A percentile compares a stretch with the other conserved stretches of the same genome.
Conservation (phyloP, 2,797 vertebrate species). For the Brotogeris chrysoptera region DNA sequence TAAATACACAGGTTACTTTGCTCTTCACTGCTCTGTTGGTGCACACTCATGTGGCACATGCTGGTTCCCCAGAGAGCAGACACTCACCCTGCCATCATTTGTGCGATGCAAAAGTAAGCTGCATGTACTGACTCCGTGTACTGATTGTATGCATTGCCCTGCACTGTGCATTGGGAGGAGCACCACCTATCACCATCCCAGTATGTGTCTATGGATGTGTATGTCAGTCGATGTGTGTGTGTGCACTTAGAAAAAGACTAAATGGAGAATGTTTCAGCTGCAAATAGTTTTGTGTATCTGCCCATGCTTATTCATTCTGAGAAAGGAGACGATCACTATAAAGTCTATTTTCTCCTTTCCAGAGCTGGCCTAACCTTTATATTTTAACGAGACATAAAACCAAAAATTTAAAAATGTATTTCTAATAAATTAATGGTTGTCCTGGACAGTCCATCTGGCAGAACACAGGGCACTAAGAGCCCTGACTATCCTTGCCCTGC, state of each 20-base stretch:
- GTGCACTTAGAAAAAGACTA: not conserved
- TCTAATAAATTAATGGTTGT: not conserved
- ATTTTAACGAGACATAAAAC: not conserved
- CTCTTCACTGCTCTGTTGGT: not conserved
- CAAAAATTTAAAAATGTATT: not conserved
- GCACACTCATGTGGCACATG: not conserved
- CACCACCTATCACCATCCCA: not conserved
- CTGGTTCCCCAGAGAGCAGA: not conserved
- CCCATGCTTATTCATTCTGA: not conserved
- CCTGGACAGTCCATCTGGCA: not conserved
- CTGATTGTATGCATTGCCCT: too few species aligned
- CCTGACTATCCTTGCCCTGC: not conserved
- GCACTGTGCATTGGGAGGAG: not conserved
- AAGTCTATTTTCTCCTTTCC: not conserved
- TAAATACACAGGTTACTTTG: not conserved
- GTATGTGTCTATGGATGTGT: not conserved
- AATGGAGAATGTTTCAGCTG: not conserved
- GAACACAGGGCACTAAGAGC: not conserved
- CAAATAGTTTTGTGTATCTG: not conserved
- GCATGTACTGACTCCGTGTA: too few species aligned
- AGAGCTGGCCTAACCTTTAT: not conserved
- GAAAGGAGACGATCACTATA: not conserved
- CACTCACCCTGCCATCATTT: not conserved
- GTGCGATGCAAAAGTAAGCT: not conserved
- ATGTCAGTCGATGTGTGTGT: not conserved